phyloP scores from a whole-genome alignment of 2,888 invertebrate genomes.

The Napeogenes inachia region DNA sequence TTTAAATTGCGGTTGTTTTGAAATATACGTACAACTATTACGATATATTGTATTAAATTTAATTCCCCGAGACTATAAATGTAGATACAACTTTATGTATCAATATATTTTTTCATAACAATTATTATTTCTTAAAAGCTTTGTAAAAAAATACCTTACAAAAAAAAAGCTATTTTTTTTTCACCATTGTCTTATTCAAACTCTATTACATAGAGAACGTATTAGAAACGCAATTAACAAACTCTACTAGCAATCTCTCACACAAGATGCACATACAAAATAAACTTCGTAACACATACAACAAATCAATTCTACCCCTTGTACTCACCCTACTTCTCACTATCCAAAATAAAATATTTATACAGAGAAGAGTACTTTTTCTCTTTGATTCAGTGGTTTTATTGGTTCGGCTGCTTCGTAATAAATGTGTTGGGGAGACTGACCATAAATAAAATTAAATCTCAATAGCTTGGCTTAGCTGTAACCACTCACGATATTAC shows the following conservation, averaged over 20 bases:
- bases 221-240: too few species aligned
- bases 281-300: too few species aligned
- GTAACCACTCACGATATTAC: constrained; percentile 6
- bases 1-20: constrained; percentile 1
- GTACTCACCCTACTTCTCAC: constrained; percentile 62
- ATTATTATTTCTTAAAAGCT: not conserved
- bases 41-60: not conserved
- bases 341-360: constrained; percentile 77
- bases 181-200: too few species aligned
- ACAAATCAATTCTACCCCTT: constrained; percentile 18
- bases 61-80: too few species aligned
- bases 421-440: constrained; percentile 64
- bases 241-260: too few species aligned
- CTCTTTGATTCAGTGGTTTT: constrained; percentile 78
- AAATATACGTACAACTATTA: not conserved
- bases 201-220: too few species aligned
- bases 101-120: not conserved
- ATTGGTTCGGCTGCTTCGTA: constrained; percentile 69
- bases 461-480: not conserved
- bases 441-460: constrained; percentile 71
- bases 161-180: too few species aligned
- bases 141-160: too few species aligned
- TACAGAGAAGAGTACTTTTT: constrained; percentile 73
- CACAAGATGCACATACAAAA: not conserved
- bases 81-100: not conserved